phyloP scores from a whole-genome alignment of 2,113 vertebrate species.

The Colius striatus region DNA sequence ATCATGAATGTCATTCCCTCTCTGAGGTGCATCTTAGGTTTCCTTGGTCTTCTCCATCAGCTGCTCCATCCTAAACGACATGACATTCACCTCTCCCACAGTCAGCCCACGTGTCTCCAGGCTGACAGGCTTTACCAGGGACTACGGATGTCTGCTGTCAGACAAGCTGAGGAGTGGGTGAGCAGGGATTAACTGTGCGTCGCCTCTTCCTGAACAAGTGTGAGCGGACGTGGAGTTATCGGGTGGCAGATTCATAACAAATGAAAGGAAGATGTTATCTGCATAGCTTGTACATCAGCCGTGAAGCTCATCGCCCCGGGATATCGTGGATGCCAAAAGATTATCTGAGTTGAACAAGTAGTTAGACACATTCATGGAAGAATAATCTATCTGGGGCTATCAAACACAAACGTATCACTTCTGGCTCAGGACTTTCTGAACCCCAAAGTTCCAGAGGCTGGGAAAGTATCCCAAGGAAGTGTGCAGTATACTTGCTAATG shows the following conservation, averaged over 20 bases:
- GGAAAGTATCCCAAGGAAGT: not conserved
- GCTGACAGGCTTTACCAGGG: not conserved
- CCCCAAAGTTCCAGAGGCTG: not conserved
- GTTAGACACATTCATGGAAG: not conserved
- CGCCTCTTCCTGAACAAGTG: conserved; percentile 34
- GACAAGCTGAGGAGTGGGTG: not conserved
- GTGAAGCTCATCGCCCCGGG: not conserved
- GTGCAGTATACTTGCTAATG: not conserved
- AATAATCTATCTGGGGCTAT: not conserved
- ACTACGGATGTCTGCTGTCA: not conserved
- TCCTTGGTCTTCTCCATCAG: not conserved
- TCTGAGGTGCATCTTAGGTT: not conserved
- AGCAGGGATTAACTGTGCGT: not conserved
- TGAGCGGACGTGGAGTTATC: not conserved
- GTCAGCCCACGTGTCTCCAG: not conserved
- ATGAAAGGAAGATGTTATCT: conserved; percentile 16
- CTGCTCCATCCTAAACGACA: not conserved
- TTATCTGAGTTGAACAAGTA: not conserved
- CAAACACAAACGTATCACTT: not conserved
- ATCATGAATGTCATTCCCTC: not conserved
- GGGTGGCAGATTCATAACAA: conserved; percentile 1
- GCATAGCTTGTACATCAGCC: conserved; percentile 15
- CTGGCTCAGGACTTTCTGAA: not conserved
- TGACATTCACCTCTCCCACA: not conserved
- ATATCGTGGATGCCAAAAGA: not conserved